phyloP scores from a whole-genome alignment of 2,888 invertebrate species.

The Drosophila acutilabella region DNA sequence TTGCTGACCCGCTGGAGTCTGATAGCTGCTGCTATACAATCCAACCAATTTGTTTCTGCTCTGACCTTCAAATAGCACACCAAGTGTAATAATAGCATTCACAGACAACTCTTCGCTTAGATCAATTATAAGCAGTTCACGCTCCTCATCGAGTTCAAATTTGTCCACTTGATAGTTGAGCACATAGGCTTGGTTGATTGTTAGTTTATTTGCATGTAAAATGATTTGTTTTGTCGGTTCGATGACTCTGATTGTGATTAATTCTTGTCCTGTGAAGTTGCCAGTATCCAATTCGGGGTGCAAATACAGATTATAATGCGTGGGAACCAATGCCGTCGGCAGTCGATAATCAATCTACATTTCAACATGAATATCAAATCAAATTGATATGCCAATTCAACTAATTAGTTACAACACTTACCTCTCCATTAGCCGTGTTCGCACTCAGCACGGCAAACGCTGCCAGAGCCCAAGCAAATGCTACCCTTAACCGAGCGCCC shows the following conservation, averaged over 20 bases:
- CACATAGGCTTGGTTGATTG: constrained; percentile 74
- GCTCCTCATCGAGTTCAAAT: constrained; percentile 54
- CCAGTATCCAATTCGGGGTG: constrained; percentile 88
- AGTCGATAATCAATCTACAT: constrained; percentile 85
- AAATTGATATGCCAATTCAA: background rate
- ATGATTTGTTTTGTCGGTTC: constrained; percentile 85
- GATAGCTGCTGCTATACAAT: constrained; percentile 89
- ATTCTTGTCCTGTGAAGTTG: constrained; percentile 87
- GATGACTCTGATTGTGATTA: constrained; percentile 85
- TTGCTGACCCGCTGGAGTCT: constrained; percentile 80
- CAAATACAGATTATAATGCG: constrained; percentile 88
- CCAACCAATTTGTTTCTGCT: constrained; percentile 90
- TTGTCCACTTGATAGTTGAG: constrained; percentile 32
- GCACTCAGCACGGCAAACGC: constrained; percentile 59
- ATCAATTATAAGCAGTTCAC: constrained; percentile 76
- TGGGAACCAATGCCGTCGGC: constrained; percentile 87
- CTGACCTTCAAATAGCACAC: constrained; percentile 88
- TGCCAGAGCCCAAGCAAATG: constrained; percentile 62
- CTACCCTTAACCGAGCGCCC: constrained; percentile 37
- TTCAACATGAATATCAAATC: background rate
- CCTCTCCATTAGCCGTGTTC: constrained; percentile 32
- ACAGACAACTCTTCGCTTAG: constrained; percentile 63
- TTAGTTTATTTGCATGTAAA: constrained; percentile 88
- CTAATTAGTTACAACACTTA: background rate
- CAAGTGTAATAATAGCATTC: constrained; percentile 85